Percentiles rank a stretch among this genome's conserved stretches.
Conservation (phyloP, 2,888 invertebrate species). For the Xestia rhomboidea region DNA sequence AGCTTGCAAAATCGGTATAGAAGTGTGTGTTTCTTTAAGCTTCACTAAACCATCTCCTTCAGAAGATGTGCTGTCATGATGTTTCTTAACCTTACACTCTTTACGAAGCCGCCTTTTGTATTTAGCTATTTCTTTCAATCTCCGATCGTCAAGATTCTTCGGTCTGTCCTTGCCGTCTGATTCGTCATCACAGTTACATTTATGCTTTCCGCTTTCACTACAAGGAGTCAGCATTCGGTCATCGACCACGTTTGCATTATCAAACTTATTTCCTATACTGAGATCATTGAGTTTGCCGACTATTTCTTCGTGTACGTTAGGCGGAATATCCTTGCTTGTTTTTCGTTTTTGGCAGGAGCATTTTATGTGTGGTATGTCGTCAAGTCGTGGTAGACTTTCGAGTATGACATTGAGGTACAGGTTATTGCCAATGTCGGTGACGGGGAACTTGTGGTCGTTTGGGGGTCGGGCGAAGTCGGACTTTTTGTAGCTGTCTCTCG, state of each 20-base stretch:
- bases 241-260: conserved; percentile 87
- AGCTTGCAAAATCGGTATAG: conserved; percentile 88
- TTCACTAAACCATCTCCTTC: conserved; percentile 80
- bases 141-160: conserved; percentile 83
- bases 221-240: conserved; percentile 93
- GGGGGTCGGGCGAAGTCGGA: conserved; percentile 90
- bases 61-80: conserved; percentile 86
- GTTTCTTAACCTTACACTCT: conserved; percentile 84
- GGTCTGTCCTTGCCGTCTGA: conserved; percentile 87
- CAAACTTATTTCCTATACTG: conserved; percentile 80
- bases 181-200: conserved; percentile 94
- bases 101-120: conserved; percentile 86
- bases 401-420: conserved; percentile 91
- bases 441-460: conserved; percentile 93
- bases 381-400: conserved; percentile 93
- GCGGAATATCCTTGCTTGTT: conserved; percentile 80
- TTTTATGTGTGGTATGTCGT: conserved; percentile 92
- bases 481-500: conserved; percentile 91
- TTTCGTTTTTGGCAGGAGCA: conserved; percentile 85
- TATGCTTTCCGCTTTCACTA: conserved; percentile 94
- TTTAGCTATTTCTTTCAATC: conserved; percentile 88
- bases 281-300: conserved; percentile 86
- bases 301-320: conserved; percentile 80
- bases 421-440: conserved; percentile 92
- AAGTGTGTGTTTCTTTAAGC: conserved; percentile 83